phyloP scores from a whole-genome alignment of 2,888 invertebrate species.

The Acholoe squamosa region DNA sequence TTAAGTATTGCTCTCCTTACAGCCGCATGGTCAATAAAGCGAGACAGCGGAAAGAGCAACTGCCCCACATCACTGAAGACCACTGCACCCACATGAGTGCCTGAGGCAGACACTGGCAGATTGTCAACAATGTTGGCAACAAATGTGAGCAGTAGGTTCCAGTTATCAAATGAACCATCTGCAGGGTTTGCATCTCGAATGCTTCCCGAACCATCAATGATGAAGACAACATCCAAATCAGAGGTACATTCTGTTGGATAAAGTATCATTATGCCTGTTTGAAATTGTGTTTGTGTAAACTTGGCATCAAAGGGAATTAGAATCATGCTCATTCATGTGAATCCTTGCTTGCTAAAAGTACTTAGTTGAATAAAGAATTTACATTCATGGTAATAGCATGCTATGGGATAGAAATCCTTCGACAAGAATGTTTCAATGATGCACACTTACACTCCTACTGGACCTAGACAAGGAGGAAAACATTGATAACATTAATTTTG shows the following conservation, averaged over 20 bases:
- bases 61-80: constrained; percentile 40
- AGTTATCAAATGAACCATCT: constrained; percentile 40
- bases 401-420: too few species aligned
- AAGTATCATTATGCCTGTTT: neutral
- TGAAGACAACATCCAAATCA: constrained; percentile 41
- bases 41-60: neutral
- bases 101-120: neutral
- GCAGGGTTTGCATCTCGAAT: constrained; percentile 40
- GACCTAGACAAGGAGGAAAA: too few species aligned
- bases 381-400: too few species aligned
- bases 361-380: too few species aligned
- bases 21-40: neutral
- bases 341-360: too few species aligned
- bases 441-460: too few species aligned
- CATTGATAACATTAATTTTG: too few species aligned
- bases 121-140: constrained; percentile 23
- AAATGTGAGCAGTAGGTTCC: constrained; percentile 29
- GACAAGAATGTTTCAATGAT: too few species aligned
- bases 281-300: too few species aligned
- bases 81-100: constrained; percentile 29
- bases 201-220: constrained; percentile 56
- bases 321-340: too few species aligned
- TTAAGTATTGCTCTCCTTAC: neutral
- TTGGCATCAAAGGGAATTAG: too few species aligned
- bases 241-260: neutral